Base-by-base conservation (phyloP, 2,888 invertebrate genomes). In the Myopa testacea region DNA sequence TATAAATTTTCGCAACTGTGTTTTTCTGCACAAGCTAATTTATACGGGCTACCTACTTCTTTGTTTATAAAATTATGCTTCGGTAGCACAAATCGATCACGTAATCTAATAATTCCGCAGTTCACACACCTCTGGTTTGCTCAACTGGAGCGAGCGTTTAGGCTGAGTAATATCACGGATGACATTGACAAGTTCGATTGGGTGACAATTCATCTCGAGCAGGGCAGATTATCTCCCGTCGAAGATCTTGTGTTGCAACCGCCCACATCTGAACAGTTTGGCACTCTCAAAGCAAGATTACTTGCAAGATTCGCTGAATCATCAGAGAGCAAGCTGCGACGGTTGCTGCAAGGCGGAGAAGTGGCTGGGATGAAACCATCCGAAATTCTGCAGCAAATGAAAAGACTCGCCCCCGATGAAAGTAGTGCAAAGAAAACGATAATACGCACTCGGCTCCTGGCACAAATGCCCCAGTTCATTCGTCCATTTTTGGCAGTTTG, bases 121-220 rank as follows among this genome's bases (percentile, higher is more conserved):
- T 26, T 26, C 26, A 26, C 75, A 8, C 70, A 78, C 26, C 58
- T 75, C 37, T 78, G 70, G 75, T 75, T 78, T 71, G 71, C 65
- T 7, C 78, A 75, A 78, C 70, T 78, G 55, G 71, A 78, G n/a
- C 75, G 75, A 19, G 58, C 75, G 16, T 78, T 78, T 37, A 52
- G 78, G 16, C 63, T 75, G 1, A 75, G 75, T 62, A 38, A 75
- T 65, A 19, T 78, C 16, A 65, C 52, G 14, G 63, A 60, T 2
- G 75, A 75, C 55, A 40, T 45, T 4, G 75, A 75, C 55, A 78
- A 78, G 26, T 78, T 78, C 26, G 75, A 78, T 40, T 74, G 67
- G 68, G 63, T 78, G n/a, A 68, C 75, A 19, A 68, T 75, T 52
- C 68, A 75, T 55, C 68, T 75, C n/a, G 75, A 75, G 37, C 55